phyloP scores from a whole-genome alignment of 2,797 vertebrate genomes.

The Paramormyrops hopkinsi region DNA sequence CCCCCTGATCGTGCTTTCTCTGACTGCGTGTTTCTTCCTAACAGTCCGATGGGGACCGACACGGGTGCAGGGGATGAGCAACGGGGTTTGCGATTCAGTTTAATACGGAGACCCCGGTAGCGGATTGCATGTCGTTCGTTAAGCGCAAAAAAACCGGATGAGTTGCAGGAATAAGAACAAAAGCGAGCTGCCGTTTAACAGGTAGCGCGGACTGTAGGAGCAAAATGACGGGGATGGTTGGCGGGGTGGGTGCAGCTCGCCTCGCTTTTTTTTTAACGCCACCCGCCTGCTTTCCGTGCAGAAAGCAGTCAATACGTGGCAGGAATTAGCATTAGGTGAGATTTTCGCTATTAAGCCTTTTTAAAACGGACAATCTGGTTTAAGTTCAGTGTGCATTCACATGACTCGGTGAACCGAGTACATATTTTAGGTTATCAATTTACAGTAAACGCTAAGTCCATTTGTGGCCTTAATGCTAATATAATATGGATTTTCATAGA shows the following conservation, averaged over 20 bases:
- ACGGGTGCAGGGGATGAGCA: background rate
- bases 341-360: background rate
- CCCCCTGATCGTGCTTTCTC: background rate
- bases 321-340: background rate
- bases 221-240: background rate
- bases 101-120: background rate
- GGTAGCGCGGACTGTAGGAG: background rate
- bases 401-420: background rate
- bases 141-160: background rate
- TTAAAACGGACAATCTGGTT: background rate
- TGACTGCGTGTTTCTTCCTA: background rate
- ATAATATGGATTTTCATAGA: background rate
- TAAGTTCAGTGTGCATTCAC: background rate
- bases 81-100: background rate
- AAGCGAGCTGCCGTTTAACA: constrained; percentile 1
- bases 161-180: constrained; percentile 12
- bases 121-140: background rate
- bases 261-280: background rate
- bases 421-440: background rate
- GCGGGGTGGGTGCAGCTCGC: background rate
- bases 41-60: background rate
- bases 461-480: constrained; percentile 10
- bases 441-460: background rate
- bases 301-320: background rate
- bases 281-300: background rate